Evolutionary conservation across 2,797 vertebrate species (phyloP), one percentile per base, ranked within the genome.

Genomic region (Onychomys arenicola): DNA sequence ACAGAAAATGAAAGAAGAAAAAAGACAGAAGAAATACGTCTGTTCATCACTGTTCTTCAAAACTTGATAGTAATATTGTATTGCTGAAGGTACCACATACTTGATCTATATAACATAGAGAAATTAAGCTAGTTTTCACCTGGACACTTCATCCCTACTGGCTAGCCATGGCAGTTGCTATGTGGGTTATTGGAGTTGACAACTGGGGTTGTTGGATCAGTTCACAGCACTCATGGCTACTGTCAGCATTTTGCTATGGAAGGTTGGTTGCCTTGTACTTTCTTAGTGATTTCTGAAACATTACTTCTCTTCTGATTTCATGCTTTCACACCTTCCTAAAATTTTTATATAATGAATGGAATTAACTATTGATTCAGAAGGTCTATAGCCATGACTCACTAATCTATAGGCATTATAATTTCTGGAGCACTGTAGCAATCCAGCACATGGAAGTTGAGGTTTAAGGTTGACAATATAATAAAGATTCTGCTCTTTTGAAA

Each of bases 401-500:
- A 65, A 59, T 81, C 27, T 69, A 34, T 57, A 81, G 59, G 37
- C 5, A 83, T 2, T 29, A 52, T 29, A 95, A 0, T 40, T 57
- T 65, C 29, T 2, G 69, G 40, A 86, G 5, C 23, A 84, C 23
- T 87, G 14, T 80, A 40, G 71, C 4, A 84, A 23, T 49, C 71
- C 29, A 57, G 5, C 4, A 80, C 40, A 4, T 57, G 5, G 61
- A 83, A 89, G 84, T 13, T 73, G 49, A 96, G 65, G 13, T 57
- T 13, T 73, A 49, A 96, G 65, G 13, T 57, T 65, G n/a, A 80
- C 93, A 90, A 67, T 2, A 17, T 32, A 85, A 40, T 46, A 29
- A 67, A 25, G 32, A 85, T 25, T 65, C 29, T 91, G 27, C 61
- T 37, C 92, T 85, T 89, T 93, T 59, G 63, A 95, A 89, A 40